A percentile compares a stretch with the other conserved stretches of the same genome.
Conservation (phyloP, 2,888 invertebrate genomes). For the Barypeithes pellucidus region DNA sequence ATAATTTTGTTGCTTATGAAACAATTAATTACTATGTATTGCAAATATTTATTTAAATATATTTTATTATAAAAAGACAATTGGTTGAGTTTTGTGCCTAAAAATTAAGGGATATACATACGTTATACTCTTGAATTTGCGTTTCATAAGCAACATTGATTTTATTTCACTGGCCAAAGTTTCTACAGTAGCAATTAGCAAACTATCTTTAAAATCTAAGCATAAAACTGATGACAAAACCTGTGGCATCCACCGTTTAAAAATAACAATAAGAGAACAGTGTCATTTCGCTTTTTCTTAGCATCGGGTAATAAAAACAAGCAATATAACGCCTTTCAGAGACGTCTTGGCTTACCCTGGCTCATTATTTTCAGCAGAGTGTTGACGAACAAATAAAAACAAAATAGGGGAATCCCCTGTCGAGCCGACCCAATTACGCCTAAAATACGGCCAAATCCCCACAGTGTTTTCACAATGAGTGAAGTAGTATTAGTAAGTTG, state of each 20-base stretch:
- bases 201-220: not conserved
- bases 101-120: too few relatives aligned
- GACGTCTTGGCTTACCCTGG: constrained; percentile 18
- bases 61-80: too few relatives aligned
- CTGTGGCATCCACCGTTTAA: not conserved
- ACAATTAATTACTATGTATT: too few relatives aligned
- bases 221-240: not conserved
- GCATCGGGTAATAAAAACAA: constrained; percentile 3
- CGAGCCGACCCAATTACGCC: constrained; percentile 35
- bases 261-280: not conserved
- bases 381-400: constrained; percentile 28
- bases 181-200: too few relatives aligned
- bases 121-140: too few relatives aligned
- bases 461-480: constrained; percentile 18
- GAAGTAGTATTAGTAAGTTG: constrained; percentile 25
- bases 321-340: constrained; percentile 5
- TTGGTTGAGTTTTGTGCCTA: too few relatives aligned
- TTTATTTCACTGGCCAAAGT: too few relatives aligned
- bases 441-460: constrained; percentile 16
- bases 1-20: too few relatives aligned
- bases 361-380: constrained; percentile 20
- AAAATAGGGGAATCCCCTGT: constrained; percentile 25
- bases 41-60: too few relatives aligned
- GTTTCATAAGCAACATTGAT: too few relatives aligned
- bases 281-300: not conserved